Conservation (phyloP, 2,888 invertebrate genomes). For the Ceraclea dissimilis region DNA sequence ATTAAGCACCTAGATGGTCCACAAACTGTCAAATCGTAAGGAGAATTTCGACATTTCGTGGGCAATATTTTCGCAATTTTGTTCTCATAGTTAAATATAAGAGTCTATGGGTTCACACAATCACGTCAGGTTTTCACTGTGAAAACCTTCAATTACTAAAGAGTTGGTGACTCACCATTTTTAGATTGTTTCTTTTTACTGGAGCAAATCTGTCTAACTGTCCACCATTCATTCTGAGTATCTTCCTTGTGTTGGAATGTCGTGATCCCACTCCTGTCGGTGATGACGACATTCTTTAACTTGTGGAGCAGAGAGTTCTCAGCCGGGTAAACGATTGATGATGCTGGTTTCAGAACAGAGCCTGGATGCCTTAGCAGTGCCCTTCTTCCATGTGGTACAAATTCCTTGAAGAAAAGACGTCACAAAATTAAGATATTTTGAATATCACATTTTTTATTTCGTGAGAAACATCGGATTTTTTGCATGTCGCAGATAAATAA, state of each 20-base stretch:
- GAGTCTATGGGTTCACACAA: too few relatives aligned
- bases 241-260: constrained; percentile 50
- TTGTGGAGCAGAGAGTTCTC: constrained; percentile 64
- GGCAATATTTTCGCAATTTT: too few relatives aligned
- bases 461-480: too few relatives aligned
- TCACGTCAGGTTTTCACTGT: too few relatives aligned
- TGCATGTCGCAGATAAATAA: background rate
- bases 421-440: too few relatives aligned
- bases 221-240: constrained; percentile 44
- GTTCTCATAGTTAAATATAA: too few relatives aligned
- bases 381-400: constrained; percentile 80
- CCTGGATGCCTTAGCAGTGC: constrained; percentile 71
- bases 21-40: too few relatives aligned
- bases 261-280: constrained; percentile 43
- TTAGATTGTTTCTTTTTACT: constrained; percentile 3
- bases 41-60: too few relatives aligned
- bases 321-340: constrained; percentile 41
- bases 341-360: constrained; percentile 47
- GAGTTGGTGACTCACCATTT: constrained; percentile 1
- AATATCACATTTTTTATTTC: background rate
- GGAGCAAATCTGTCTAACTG: constrained; percentile 37
- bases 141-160: too few relatives aligned
- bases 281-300: constrained; percentile 69
- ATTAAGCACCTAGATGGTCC: too few relatives aligned
- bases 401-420: constrained; percentile 57